Base-by-base conservation (phyloP, 2,888 invertebrate genomes). In the Anthophora plumipes region DNA sequence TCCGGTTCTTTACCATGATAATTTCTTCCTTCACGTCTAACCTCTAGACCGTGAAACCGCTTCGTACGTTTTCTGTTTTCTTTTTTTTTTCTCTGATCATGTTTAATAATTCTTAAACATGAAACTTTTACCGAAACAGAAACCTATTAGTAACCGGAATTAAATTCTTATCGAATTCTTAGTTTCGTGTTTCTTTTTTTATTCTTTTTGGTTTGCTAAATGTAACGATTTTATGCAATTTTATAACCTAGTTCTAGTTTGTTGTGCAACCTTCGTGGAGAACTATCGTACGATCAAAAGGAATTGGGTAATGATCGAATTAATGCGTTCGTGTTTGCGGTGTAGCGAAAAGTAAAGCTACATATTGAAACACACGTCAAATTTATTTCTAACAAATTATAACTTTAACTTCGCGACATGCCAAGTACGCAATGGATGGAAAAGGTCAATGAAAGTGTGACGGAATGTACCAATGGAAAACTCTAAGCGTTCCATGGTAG, bases 11-110 rank as follows among this genome's bases (percentile, higher is more conserved):
- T 37, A 31, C 20, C 37, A n/a, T 20, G 20, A 17, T 43, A 43
- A 63, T 64, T 63, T 43, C 43, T 64, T 39, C 14, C 52, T 22
- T 14, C 12, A 48, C n/a, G n/a, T n/a, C 6, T 37, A 54, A 71
- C 12, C 71, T 55, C 17, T 54, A 64, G 64, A 71, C 71, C 71
- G 43, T 71, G 71, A 71, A 71, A 50, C 41, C 31, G 54, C 22
- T 37, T 46, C 54, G 25, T 43, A 37, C 5, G 31, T 17, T 41
- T 60, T 60, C n/a, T 50, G 7, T 52, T 22, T 50, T 31, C 4
- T 31, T 31, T 31, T 1, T 31, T 31, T 4, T 4, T 3, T 31
- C 4, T 31, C 31, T n/a, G 17, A 39, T 12, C 48, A 6, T n/a
- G 48, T 22, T 11, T 48, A 48, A 69, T 69, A 69, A 59, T 22